These are phyloP conservation scores for Priapulus caudatus DNA, from an alignment of 2,888 invertebrate genomes.

Conservation along the genomic window DNA sequence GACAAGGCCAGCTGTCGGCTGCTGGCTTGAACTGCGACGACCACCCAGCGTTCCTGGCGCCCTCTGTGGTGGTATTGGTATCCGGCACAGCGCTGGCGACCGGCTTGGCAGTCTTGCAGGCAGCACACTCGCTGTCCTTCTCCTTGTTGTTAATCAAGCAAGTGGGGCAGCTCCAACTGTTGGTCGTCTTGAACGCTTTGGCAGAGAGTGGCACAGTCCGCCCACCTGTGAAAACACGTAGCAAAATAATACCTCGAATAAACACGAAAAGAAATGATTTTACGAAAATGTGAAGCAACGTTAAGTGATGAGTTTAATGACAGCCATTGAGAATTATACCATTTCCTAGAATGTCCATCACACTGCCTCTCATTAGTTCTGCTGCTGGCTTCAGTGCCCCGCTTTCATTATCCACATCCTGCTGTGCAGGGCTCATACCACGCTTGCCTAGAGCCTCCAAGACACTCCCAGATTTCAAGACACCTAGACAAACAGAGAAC, in stretches of 20 bases:
- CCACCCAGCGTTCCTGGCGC: no score
- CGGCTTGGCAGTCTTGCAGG: constrained; percentile 33
- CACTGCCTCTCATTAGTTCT: constrained; percentile 27
- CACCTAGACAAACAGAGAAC: no score
- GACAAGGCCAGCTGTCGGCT: constrained; percentile 32
- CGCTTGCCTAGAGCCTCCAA: not conserved
- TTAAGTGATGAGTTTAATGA: no score
- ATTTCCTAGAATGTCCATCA: constrained; percentile 27
- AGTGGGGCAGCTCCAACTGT: constrained; percentile 29
- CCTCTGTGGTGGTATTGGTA: no score
- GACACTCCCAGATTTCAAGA: no score
- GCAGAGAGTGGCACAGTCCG: not conserved
- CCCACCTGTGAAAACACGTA: no score
- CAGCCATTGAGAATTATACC: no score
- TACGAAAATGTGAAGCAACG: no score
- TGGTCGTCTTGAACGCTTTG: constrained; percentile 15
- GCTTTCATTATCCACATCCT: no score
- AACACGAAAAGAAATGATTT: no score
- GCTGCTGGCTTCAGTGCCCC: constrained; percentile 21
- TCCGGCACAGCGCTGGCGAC: no score
- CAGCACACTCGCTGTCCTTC: constrained; percentile 26
- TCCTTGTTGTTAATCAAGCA: constrained; percentile 28
- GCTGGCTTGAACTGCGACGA: constrained; percentile 12
- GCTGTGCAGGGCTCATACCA: not conserved
- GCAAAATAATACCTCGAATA: no score